Evolutionary conservation across 2,797 vertebrate genomes (phyloP).

Genomic region (Chrosomus eos): DNA sequence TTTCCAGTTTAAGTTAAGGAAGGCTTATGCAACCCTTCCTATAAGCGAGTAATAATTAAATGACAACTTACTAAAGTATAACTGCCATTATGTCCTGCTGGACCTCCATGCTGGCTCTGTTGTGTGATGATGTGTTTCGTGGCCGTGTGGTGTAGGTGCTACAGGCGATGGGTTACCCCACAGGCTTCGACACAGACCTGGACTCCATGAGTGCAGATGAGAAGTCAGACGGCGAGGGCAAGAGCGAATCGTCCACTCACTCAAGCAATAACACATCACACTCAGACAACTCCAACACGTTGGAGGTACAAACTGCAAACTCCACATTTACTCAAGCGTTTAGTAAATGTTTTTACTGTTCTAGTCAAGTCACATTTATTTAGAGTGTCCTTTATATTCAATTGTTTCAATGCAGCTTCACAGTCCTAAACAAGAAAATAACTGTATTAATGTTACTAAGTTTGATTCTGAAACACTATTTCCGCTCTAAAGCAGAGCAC

Average conservation of each 20-base stretch:
- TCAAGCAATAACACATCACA: conserved; percentile 95
- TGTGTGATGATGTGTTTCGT: neutral
- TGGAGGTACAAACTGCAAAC: conserved; percentile 82
- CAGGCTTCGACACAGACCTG: conserved; percentile 94
- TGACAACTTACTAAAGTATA: neutral
- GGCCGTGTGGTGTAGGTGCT: conserved; percentile 82
- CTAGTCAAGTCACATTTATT: neutral
- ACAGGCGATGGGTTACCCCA: conserved; percentile 98
- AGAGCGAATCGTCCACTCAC: conserved; percentile 93
- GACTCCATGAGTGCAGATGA: conserved; percentile 98
- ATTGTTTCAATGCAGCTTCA: neutral
- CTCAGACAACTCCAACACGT: conserved; percentile 92
- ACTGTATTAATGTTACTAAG: neutral
- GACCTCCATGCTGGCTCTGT: neutral
- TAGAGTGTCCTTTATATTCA: neutral
- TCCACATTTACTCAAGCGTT: neutral
- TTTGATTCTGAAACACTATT: neutral
- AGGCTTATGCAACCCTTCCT: neutral
- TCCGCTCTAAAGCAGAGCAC: neutral
- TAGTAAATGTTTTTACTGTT: neutral
- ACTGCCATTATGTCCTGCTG: neutral
- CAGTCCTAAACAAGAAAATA: neutral
- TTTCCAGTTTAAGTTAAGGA: neutral
- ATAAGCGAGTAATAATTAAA: neutral
- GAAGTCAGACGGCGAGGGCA: conserved; percentile 96